These are phyloP conservation scores for Yponomeuta malinellus DNA, from an alignment of 2,888 invertebrate genomes.

Conservation along the genomic window DNA sequence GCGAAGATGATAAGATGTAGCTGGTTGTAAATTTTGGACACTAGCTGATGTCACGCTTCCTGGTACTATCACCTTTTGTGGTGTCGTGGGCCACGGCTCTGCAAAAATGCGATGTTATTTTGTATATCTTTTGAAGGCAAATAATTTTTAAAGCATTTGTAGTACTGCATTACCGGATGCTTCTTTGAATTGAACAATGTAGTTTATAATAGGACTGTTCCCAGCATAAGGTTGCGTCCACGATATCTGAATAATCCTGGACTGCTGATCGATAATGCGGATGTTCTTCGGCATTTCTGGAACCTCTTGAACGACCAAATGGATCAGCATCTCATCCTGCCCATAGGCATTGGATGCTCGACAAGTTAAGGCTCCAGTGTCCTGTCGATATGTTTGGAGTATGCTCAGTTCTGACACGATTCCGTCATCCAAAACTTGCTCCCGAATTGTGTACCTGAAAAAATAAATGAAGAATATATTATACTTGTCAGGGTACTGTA, in stretches of 20 bases:
- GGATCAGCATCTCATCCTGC: constrained; percentile 92
- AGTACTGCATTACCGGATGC: constrained; percentile 77
- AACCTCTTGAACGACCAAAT: constrained; percentile 91
- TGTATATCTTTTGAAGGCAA: background rate
- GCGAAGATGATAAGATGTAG: constrained; percentile 90
- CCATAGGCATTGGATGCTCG: constrained; percentile 93
- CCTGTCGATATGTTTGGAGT: constrained; percentile 88
- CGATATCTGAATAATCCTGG: constrained; percentile 87
- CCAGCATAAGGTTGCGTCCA: constrained; percentile 94
- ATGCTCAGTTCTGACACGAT: constrained; percentile 91
- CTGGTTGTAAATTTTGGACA: constrained; percentile 88
- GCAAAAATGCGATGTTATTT: constrained; percentile 25
- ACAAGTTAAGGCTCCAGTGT: constrained; percentile 92
- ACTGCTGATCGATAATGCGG: constrained; percentile 88
- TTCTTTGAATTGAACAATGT: constrained; percentile 92
- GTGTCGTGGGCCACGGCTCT: constrained; percentile 89
- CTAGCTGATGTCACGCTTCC: constrained; percentile 89
- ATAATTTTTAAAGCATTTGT: too few species aligned
- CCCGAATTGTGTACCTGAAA: constrained; percentile 81
- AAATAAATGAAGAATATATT: background rate
- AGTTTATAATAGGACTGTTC: constrained; percentile 91
- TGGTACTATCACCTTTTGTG: constrained; percentile 87
- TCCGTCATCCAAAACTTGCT: constrained; percentile 86
- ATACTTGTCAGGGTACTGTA: too few species aligned
- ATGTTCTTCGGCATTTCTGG: constrained; percentile 93